phyloP scores from a whole-genome alignment of 2,888 invertebrate genomes.

The Argyresthia albistria region DNA sequence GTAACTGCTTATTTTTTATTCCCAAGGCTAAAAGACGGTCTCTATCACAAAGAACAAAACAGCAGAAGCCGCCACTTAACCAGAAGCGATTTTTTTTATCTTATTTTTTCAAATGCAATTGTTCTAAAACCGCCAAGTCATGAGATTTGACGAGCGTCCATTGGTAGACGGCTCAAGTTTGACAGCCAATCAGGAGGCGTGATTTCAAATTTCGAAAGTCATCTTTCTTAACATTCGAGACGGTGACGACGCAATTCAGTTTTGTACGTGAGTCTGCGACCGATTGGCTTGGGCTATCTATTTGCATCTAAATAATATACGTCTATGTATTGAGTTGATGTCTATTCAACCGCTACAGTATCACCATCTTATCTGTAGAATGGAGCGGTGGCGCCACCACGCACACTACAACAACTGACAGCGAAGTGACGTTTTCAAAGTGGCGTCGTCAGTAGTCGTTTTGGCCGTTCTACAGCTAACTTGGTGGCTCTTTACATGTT shows the following conservation, averaged over 20 bases:
- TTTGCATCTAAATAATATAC: background rate
- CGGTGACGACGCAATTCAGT: constrained; percentile 36
- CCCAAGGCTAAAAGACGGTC: background rate
- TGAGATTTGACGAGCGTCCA: constrained; percentile 63
- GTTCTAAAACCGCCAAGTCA: constrained; percentile 57
- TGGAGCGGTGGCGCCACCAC: too few relatives aligned
- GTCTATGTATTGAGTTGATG: background rate
- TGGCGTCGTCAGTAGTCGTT: too few relatives aligned
- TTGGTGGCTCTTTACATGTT: too few relatives aligned
- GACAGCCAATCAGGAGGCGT: constrained; percentile 63
- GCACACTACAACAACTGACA: too few relatives aligned
- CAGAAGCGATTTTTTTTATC: constrained; percentile 57
- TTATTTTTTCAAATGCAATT: constrained; percentile 41
- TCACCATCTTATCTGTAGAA: too few relatives aligned
- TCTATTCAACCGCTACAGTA: too few relatives aligned
- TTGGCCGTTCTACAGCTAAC: too few relatives aligned
- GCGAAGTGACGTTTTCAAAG: too few relatives aligned
- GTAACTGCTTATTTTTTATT: background rate
- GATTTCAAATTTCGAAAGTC: constrained; percentile 61
- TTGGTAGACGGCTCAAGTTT: constrained; percentile 57
- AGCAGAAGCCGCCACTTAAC: constrained; percentile 60
- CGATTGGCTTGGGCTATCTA: constrained; percentile 2
- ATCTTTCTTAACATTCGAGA: constrained; percentile 61
- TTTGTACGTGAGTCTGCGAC: constrained; percentile 9
- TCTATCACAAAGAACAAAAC: constrained; percentile 13